phyloP scores from a whole-genome alignment of 2,888 invertebrate species.

The Pachycephus smyrnensis region DNA sequence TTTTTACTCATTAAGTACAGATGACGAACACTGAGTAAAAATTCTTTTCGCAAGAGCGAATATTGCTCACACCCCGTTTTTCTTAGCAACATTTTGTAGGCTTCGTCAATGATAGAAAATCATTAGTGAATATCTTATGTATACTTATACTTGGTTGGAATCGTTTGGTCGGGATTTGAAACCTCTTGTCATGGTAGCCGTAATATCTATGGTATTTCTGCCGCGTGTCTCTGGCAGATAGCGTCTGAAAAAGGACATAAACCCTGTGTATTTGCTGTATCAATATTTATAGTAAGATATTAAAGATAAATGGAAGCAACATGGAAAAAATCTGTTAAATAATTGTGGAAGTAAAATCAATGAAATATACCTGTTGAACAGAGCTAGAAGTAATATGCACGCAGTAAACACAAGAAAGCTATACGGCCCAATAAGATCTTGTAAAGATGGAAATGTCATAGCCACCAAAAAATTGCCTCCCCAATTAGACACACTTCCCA shows the following conservation, averaged over 20 bases:
- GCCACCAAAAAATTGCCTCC: slow-evolving; percentile 88
- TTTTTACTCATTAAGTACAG: neutral
- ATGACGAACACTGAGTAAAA: neutral
- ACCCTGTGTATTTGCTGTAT: neutral
- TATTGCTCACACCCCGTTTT: neutral
- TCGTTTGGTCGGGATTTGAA: slow-evolving; percentile 69
- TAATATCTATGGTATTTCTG: slow-evolving; percentile 75
- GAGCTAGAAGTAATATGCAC: slow-evolving; percentile 69
- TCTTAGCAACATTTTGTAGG: neutral
- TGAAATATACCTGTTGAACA: slow-evolving; percentile 72
- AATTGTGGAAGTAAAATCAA: slow-evolving; percentile 3
- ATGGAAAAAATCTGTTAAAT: slow-evolving; percentile 10
- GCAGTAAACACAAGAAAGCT: slow-evolving; percentile 82
- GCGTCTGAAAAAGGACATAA: slow-evolving; percentile 67
- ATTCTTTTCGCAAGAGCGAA: neutral
- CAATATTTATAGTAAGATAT: neutral
- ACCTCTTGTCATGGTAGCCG: slow-evolving; percentile 74
- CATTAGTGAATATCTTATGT: neutral
- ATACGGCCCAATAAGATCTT: slow-evolving; percentile 75
- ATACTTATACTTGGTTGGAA: neutral
- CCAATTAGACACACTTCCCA: slow-evolving; percentile 91
- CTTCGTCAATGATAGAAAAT: neutral
- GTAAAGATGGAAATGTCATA: slow-evolving; percentile 78
- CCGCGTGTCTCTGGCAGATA: slow-evolving; percentile 84
- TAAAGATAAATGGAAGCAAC: slow-evolving; percentile 1